These are phyloP conservation scores for Sinhomidia bicolor DNA, from an alignment of 2,888 invertebrate species.

Conservation along the genomic window DNA sequence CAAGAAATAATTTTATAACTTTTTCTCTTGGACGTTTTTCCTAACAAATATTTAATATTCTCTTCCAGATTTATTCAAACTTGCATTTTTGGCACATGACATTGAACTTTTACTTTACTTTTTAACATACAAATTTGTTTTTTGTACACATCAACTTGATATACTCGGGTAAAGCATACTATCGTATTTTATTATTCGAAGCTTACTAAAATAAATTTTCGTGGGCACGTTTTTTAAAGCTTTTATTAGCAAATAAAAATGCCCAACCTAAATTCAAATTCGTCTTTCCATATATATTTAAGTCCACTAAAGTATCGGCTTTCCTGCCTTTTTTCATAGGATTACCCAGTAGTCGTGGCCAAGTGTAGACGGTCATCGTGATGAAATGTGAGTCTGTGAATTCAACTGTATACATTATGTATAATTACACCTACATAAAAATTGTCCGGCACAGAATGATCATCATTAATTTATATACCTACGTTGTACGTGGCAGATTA, in stretches of 20 bases:
- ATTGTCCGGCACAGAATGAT: neutral
- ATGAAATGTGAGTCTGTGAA: neutral
- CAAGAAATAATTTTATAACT: no score
- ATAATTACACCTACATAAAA: constrained; percentile 22
- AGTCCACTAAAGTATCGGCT: neutral
- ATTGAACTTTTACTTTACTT: no score
- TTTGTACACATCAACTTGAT: no score
- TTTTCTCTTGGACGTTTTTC: no score
- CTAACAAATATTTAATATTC: no score
- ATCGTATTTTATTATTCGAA: no score
- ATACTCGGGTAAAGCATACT: no score
- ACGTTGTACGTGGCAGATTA: neutral
- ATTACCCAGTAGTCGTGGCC: neutral
- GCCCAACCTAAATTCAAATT: neutral
- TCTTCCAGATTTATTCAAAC: no score
- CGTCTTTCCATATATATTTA: neutral
- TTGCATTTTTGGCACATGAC: no score
- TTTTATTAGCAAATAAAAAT: neutral
- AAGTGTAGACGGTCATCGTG: neutral
- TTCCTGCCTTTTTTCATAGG: neutral
- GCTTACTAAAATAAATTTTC: neutral
- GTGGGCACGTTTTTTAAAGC: neutral
- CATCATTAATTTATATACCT: constrained; percentile 7
- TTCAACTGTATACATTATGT: neutral
- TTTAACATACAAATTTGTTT: no score